A percentile compares a stretch with the other conserved stretches of the same genome.
Conservation (phyloP, 2,113 vertebrate genomes). For the Odontophorus gujanensis region DNA sequence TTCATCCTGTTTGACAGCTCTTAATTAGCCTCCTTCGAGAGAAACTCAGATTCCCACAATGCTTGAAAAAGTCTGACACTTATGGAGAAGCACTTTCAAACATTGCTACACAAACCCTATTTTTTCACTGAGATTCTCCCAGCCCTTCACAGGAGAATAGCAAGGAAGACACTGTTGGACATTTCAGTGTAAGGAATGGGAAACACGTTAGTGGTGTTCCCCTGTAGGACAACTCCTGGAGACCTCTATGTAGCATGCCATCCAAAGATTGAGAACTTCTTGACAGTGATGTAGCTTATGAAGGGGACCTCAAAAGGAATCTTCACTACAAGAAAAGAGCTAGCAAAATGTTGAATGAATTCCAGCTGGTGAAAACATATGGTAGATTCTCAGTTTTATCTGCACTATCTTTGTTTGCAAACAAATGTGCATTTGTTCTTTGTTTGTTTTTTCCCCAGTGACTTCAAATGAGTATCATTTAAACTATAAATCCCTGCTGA, state of each 20-base stretch:
- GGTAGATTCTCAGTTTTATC: conserved; percentile 73
- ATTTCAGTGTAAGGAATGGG: conserved; percentile 2
- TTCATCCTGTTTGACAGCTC: conserved; percentile 49
- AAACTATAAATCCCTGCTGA: conserved; percentile 30
- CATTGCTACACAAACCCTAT: background rate
- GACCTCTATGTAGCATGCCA: background rate
- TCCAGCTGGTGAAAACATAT: conserved; percentile 79
- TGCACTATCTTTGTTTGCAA: conserved; percentile 76
- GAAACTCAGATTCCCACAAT: background rate
- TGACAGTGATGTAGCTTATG: background rate
- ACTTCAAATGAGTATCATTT: conserved; percentile 58
- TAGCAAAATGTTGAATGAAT: conserved; percentile 68
- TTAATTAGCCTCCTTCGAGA: conserved; percentile 39
- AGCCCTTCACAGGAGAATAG: background rate
- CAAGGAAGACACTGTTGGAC: conserved; percentile 11
- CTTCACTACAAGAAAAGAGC: conserved; percentile 46
- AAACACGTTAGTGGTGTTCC: conserved; percentile 27
- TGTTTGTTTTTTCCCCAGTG: conserved; percentile 65
- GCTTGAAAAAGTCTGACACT: background rate
- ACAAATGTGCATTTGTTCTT: conserved; percentile 77
- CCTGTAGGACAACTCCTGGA: conserved; percentile 10
- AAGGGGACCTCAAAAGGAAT: conserved; percentile 34
- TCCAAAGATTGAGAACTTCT: background rate
- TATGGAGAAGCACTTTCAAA: conserved; percentile 23
- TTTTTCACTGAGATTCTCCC: background rate